Conservation (phyloP, 2,113 vertebrate genomes). For the Dipodomys merriami region DNA sequence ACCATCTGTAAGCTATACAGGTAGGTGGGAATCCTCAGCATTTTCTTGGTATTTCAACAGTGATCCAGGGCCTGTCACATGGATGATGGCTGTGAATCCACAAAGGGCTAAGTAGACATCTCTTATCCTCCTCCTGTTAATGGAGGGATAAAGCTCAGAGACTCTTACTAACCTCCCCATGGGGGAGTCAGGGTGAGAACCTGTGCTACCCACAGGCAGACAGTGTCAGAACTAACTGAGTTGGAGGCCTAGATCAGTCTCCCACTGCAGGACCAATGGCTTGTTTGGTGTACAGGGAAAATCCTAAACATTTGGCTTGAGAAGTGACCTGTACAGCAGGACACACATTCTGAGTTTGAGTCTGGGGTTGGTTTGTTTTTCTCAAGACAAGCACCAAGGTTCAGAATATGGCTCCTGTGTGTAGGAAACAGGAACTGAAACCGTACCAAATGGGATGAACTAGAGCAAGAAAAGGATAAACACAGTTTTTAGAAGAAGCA, state of each 20-base stretch:
- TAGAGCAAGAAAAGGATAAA: background rate
- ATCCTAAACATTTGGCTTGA: too few species aligned
- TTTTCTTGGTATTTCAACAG: background rate
- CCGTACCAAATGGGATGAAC: background rate
- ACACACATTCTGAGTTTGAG: background rate
- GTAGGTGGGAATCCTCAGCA: background rate
- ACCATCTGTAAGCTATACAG: background rate
- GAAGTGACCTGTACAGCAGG: background rate
- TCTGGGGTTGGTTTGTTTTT: conserved; percentile 21
- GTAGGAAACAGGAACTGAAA: background rate
- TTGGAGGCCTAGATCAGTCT: background rate
- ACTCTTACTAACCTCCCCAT: background rate
- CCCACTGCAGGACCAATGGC: background rate
- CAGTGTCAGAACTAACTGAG: background rate
- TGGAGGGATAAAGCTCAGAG: background rate
- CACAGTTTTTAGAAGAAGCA: background rate
- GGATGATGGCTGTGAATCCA: background rate
- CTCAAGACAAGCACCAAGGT: background rate
- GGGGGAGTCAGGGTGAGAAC: background rate
- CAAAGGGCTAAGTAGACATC: background rate
- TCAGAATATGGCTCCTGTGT: background rate
- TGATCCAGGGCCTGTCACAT: background rate
- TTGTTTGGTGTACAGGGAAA: background rate
- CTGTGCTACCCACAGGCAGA: background rate
- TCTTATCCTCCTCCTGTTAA: background rate